These are phyloP conservation scores for Apeltes quadracus DNA, from an alignment of 2,113 vertebrate species.

Conservation along the genomic window DNA sequence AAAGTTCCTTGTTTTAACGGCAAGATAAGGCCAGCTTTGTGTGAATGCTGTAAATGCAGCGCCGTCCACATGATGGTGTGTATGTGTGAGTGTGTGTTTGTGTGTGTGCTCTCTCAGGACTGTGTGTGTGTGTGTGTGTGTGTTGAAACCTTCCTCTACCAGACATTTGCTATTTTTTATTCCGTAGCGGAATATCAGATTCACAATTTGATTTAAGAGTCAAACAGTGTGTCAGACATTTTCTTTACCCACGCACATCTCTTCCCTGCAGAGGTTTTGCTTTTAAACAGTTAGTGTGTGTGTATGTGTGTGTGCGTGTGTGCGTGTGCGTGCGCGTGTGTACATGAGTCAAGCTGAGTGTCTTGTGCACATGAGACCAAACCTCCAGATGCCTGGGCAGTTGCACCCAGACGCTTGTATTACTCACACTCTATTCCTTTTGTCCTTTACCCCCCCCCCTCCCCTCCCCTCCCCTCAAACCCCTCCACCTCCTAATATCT, in stretches of 20 bases:
- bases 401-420: slow-evolving; percentile 67
- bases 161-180: slow-evolving; percentile 43
- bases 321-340: slow-evolving; percentile 3
- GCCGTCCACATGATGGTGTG: background rate
- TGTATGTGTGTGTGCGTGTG: background rate
- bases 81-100: background rate
- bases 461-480: background rate
- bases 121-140: background rate
- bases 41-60: slow-evolving; percentile 10
- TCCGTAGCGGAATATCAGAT: slow-evolving; percentile 1
- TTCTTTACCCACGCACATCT: slow-evolving; percentile 5
- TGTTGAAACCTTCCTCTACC: slow-evolving; percentile 23
- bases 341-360: slow-evolving; percentile 28
- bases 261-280: background rate
- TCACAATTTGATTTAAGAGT: slow-evolving; percentile 44
- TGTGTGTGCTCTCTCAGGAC: too few species aligned
- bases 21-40: slow-evolving; percentile 12
- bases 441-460: slow-evolving; percentile 38
- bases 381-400: slow-evolving; percentile 62
- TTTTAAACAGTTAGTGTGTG: background rate
- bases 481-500: slow-evolving; percentile 18
- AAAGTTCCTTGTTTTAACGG: background rate
- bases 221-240: slow-evolving; percentile 16
- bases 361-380: slow-evolving; percentile 37
- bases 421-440: slow-evolving; percentile 66